Conservation (phyloP, 2,113 vertebrate species). For the Datnioides undecimradiatus region DNA sequence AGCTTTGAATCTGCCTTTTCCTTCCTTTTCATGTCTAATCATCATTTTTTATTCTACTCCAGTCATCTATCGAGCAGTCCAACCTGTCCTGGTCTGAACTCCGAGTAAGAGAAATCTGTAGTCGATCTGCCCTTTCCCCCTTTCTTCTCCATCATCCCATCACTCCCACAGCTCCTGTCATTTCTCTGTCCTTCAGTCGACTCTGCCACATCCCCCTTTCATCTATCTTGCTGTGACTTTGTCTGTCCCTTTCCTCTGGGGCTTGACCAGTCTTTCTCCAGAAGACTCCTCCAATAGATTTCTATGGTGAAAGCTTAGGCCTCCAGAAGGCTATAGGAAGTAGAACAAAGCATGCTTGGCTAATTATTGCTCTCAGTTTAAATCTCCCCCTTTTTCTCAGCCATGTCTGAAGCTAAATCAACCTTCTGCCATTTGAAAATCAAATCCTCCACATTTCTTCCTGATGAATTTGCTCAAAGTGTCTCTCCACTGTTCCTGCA, state of each 20-base stretch:
- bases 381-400: constrained; percentile 1
- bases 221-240: constrained; percentile 28
- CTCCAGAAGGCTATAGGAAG: neutral
- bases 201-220: neutral
- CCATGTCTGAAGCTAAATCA: neutral
- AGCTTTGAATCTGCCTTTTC: constrained; percentile 10
- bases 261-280: constrained; percentile 1
- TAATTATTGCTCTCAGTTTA: neutral
- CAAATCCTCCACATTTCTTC: neutral
- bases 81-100: neutral
- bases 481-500: neutral
- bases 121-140: neutral
- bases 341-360: neutral
- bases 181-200: neutral
- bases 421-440: neutral
- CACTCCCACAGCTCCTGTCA: neutral
- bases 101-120: neutral
- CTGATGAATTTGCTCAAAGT: neutral
- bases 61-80: constrained; percentile 13
- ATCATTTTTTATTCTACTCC: constrained; percentile 33
- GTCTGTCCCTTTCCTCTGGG: neutral
- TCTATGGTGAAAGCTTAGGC: constrained; percentile 15
- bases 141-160: constrained; percentile 11
- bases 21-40: constrained; percentile 28
- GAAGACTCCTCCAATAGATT: neutral